Conservation (phyloP, 1,140 invertebrate species). For the Procambarus clarkii region DNA sequence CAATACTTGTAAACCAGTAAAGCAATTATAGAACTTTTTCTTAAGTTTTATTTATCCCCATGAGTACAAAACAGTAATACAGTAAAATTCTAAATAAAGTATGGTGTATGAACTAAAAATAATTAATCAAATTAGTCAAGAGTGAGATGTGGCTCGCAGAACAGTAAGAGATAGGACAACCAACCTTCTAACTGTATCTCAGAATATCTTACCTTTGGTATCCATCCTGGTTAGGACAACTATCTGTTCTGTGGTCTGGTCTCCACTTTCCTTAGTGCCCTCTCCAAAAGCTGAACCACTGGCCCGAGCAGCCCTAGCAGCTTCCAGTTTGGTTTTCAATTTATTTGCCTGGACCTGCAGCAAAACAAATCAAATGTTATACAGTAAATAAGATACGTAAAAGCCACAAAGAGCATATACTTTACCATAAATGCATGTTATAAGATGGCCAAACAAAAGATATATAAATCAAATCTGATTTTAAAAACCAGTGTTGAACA, state of each 20-base stretch:
- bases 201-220: not conserved
- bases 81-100: too few species aligned
- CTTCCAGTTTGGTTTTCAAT: constrained; percentile 85
- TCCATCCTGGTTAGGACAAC: constrained; percentile 37
- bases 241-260: constrained; percentile 14
- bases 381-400: not conserved
- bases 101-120: too few species aligned
- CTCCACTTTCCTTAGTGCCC: not conserved
- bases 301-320: constrained; percentile 78
- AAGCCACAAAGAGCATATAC: not conserved
- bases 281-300: not conserved
- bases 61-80: too few species aligned
- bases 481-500: too few species aligned
- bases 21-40: too few species aligned
- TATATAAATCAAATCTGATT: too few species aligned
- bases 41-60: too few species aligned
- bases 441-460: too few species aligned
- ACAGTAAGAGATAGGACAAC: constrained; percentile 51
- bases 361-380: not conserved
- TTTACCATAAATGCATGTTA: not conserved
- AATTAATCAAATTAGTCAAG: too few species aligned
- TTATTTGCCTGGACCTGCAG: constrained; percentile 78
- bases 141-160: constrained; percentile 45
- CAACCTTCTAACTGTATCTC: too few species aligned
- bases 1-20: too few species aligned